Percentiles rank a stretch among this genome's conserved stretches.
Evolutionary conservation across 1,140 invertebrate genomes (phyloP).

Genomic region (Drosophila sproati): DNA sequence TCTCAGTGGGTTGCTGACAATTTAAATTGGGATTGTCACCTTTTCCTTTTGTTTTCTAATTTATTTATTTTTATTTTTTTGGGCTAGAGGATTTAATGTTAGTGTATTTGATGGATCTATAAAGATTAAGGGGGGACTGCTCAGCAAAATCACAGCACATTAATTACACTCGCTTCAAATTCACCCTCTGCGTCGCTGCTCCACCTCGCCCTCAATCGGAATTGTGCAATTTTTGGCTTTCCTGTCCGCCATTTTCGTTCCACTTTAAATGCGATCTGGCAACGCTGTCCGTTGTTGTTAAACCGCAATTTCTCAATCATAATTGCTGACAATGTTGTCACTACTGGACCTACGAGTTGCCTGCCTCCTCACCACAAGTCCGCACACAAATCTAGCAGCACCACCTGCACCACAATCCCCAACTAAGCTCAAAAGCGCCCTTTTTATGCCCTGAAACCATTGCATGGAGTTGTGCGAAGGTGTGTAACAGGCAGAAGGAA

Average conservation of each 20-base stretch:
- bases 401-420: conserved; percentile 5
- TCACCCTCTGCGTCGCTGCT: no score
- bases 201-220: no score
- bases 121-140: conserved; percentile 4
- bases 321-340: conserved; percentile 45
- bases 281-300: conserved; percentile 13
- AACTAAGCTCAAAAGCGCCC: no score
- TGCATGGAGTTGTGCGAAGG: no score
- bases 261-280: conserved; percentile 4
- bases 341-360: not conserved
- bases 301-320: conserved; percentile 51
- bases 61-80: not conserved
- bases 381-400: not conserved
- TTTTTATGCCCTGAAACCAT: no score
- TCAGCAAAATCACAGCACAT: no score
- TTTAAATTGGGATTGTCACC: conserved; percentile 45
- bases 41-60: conserved; percentile 12
- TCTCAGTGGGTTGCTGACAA: conserved; percentile 34
- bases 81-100: not conserved
- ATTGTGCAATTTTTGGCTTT: not conserved
- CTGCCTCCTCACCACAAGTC: not conserved
- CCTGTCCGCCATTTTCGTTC: not conserved
- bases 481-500: no score
- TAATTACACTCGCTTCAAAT: no score
- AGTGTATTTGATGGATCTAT: conserved; percentile 38